A percentile compares a stretch with the other conserved stretches of the same genome.
These are phyloP conservation scores for Artemia sinica DNA, from an alignment of 2,888 invertebrate genomes.

Conservation along the genomic window DNA sequence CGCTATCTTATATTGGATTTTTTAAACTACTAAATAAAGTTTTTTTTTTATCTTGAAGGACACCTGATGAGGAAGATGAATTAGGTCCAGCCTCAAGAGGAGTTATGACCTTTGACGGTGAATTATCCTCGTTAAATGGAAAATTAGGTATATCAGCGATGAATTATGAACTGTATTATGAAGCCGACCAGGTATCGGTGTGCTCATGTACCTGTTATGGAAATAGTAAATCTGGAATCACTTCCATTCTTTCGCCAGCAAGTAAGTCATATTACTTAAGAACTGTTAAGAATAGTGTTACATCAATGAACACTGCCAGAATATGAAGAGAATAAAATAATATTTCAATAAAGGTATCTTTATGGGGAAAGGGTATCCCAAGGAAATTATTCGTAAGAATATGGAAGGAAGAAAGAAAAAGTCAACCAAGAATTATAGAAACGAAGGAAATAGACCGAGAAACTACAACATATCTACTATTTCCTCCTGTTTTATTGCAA, in stretches of 20 bases:
- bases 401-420: too few species aligned
- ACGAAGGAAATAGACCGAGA: too few species aligned
- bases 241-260: constrained; percentile 2
- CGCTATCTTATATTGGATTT: too few species aligned
- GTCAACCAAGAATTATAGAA: too few species aligned
- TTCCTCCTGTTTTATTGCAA: too few species aligned
- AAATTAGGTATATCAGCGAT: constrained; percentile 6
- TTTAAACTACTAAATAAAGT: background rate
- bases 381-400: too few species aligned
- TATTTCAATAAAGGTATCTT: too few species aligned
- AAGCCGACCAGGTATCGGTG: constrained; percentile 53
- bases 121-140: background rate
- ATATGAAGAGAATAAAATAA: too few species aligned
- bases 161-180: constrained; percentile 28
- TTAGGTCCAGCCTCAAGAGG: constrained; percentile 9
- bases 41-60: background rate
- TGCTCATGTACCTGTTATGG: constrained; percentile 57
- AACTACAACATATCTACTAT: too few species aligned
- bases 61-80: background rate
- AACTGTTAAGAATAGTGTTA: too few species aligned
- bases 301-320: too few species aligned
- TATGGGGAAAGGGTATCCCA: too few species aligned
- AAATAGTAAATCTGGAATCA: constrained; percentile 6
- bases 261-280: background rate
- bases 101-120: constrained; percentile 8